Evolutionary conservation across 2,797 vertebrate species (phyloP), one percentile per base, ranked within the genome.

Genomic region (Hydrolagus colliei): DNA sequence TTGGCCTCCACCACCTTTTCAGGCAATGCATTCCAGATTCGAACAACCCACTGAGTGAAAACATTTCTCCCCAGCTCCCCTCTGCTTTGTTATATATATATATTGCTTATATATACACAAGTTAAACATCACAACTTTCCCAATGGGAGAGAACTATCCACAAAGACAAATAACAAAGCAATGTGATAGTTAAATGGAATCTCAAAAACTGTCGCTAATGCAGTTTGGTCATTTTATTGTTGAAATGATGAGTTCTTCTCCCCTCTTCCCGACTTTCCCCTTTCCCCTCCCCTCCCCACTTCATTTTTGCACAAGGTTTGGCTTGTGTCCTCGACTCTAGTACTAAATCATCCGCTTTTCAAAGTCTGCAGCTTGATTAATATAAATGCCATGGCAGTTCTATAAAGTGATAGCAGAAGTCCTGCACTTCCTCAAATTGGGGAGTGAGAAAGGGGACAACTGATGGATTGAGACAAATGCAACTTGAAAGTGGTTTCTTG

Each of bases 401-500:
- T 52, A 84, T 84, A 84, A 84, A 71, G 79, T 84, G 62, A 84
- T 84, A 84, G 71, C 79, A 84, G 65, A 65, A 71, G 79, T 9
- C 65, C 79, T 84, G 79, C 79, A 67, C 65, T 84, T 84, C 79
- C 79, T 84, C 79, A 84, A 65, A 41, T 68, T 84, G 65, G 32
- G 79, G 63, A 71, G 14, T 71, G 65, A 35, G 65, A 71, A 71
- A 84, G 79, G 65, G 71, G 63, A 84, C 63, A 63, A 84, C 79
- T 18, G 71, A 84, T 52, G 41, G 79, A 71, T 84, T 84, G 71
- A 84, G 79, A 84, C 65, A 84, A 84, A 84, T 84, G 9, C 35
- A 84, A 84, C 65, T 84, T 84, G 63, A 84, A 84, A 84, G 79
- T 84, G 65, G 79, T 71, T 71, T 71, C 63, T 84, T 11, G 65